A percentile compares a stretch with the other conserved stretches of the same genome.
phyloP scores from a whole-genome alignment of 1,140 invertebrate species.

The Achroia grisella region DNA sequence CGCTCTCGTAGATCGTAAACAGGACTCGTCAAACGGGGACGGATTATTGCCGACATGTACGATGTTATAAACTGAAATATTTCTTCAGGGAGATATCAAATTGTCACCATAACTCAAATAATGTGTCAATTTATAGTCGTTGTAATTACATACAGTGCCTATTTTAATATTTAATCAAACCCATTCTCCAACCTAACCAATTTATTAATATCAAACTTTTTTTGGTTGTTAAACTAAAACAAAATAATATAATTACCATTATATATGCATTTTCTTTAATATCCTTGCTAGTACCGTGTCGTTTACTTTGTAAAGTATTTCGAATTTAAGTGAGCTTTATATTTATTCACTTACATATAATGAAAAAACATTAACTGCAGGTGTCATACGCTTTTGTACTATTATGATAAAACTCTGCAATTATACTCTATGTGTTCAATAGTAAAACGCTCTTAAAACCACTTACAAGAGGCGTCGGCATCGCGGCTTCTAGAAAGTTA shows the following conservation, averaged over 20 bases:
- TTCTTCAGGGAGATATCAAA: background rate
- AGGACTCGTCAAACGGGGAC: conserved; percentile 38
- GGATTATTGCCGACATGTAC: background rate
- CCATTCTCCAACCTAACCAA: too few relatives aligned
- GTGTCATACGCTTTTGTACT: background rate
- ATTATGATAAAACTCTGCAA: background rate
- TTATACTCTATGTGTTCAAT: too few relatives aligned
- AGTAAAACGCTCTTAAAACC: background rate
- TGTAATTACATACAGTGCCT: background rate
- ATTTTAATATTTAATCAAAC: background rate
- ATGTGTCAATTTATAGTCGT: background rate
- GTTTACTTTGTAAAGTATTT: background rate
- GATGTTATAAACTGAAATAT: background rate
- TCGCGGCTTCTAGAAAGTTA: background rate
- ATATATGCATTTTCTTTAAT: too few relatives aligned
- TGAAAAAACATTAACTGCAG: background rate
- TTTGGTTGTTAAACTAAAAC: too few relatives aligned
- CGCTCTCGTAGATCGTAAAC: conserved; percentile 39
- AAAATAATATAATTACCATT: too few relatives aligned
- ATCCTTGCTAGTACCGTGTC: background rate
- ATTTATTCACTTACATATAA: background rate
- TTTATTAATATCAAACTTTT: too few relatives aligned
- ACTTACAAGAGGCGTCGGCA: background rate
- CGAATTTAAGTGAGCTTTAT: background rate
- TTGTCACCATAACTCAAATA: background rate